Evolutionary conservation across 2,888 invertebrate species (phyloP), one percentile per base, ranked within the genome.

Genomic region (Cataglyphis rosenhaueri): DNA sequence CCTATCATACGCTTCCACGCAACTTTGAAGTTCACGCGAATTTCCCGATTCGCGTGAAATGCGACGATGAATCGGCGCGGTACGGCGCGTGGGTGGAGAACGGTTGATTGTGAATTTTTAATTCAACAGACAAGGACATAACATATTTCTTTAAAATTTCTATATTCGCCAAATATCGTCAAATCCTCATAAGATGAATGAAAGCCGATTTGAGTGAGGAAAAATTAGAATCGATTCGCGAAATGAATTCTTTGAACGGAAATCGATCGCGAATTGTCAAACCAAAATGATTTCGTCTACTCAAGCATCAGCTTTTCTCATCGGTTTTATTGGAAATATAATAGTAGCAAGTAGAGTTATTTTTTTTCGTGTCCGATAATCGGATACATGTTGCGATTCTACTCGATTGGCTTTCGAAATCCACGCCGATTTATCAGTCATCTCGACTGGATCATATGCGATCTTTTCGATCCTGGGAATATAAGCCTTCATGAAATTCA

Each of bases 401-500:
- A 44, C 57, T 57, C 10, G 71, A 79, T 70, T 44, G 32, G 32
- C 25, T 71, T 61, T 66, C 18, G 18, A 5, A 18, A 35, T 65
- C 48, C 55, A 32, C 65, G 57, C 74, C 76, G 65, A 76, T 82
- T 82, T 68, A 62, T 61, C 62, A 68, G 64, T 62, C 41, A 75
- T 65, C 64, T 68, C 68, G 48, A 8, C 32, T 44, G 41, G 71
- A 81, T 76, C 52, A 70, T 62, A 62, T 68, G 76, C 71, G 79
- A 76, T 81, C 83, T 66, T 76, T 89, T 89, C 84, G 86, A 89
- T 84, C 84, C 78, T 44, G 59, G 82, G 71, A 83, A 87, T 75
- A 81, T 73, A 59, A 68, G n/a, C 25, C 12, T n/a, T 73, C 35
- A 88, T 88, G 82, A 89, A 88, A 87, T 89, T 84, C 88, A 90